Evolutionary conservation across 2,888 invertebrate species (phyloP).

Genomic region (Cantharis nigra): DNA sequence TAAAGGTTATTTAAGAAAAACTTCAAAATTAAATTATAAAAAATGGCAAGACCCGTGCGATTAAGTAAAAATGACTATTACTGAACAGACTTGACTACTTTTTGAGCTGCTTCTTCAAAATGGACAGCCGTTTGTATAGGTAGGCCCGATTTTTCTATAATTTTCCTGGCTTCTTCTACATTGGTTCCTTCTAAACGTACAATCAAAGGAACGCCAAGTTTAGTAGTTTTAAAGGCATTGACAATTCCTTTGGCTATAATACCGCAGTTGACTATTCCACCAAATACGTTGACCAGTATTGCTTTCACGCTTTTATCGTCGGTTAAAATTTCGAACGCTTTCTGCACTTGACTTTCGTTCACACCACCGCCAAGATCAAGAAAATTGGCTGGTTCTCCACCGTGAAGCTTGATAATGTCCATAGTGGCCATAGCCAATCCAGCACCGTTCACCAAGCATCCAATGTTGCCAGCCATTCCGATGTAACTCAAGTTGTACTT

Average conservation of each 20-base stretch:
- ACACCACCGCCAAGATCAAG: conserved; percentile 97
- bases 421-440: conserved; percentile 99
- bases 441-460: conserved; percentile 94
- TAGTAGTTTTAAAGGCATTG: conserved; percentile 79
- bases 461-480: conserved; percentile 87
- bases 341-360: conserved; percentile 89
- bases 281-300: conserved; percentile 98
- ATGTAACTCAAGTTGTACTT: conserved; percentile 94
- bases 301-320: conserved; percentile 88
- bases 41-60: neutral
- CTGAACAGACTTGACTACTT: conserved; percentile 69
- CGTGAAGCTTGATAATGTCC: conserved; percentile 97
- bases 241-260: conserved; percentile 96
- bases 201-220: conserved; percentile 84
- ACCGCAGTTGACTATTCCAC: conserved; percentile 98
- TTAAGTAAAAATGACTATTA: conserved; percentile 14
- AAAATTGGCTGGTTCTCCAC: conserved; percentile 97
- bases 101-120: conserved; percentile 91
- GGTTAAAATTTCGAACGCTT: conserved; percentile 90
- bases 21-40: neutral
- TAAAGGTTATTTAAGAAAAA: neutral
- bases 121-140: conserved; percentile 81
- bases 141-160: conserved; percentile 82
- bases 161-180: conserved; percentile 78
- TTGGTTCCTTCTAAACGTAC: conserved; percentile 97